Base-by-base conservation (phyloP, 2,113 vertebrate species). In the Saguinus imperator region DNA sequence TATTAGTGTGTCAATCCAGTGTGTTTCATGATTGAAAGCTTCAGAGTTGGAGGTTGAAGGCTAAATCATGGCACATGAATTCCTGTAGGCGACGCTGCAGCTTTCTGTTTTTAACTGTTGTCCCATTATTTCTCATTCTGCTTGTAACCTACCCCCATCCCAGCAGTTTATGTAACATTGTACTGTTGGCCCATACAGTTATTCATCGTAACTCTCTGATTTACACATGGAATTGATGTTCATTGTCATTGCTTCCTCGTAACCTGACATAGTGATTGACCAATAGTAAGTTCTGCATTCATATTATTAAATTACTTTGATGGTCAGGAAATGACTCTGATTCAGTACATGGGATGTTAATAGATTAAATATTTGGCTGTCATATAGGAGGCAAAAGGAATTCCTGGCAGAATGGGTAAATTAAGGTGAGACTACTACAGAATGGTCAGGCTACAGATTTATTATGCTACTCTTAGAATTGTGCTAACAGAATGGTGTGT, bases 91-190 rank as follows among this genome's bases (percentile, higher is more conserved):
- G 8, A 3, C 73, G 7, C 16, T 43, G 20, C 13, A 27, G 50
- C 45, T 12, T 73, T 84, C 5, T 61, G 1, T 64, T 66, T 66
- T 32, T 40, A 35, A 6, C 57, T 61, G 20, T 21, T 25, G 1
- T 6, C 6, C 1, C 20, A 16, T 10, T 32, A 1, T 73, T 82
- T 92, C 57, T 32, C 6, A 3, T 9, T 10, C 21, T 77, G 6
- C 10, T 25, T 81, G 23, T 70, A 23, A 73, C 7, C 16, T 1
- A 10, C 1, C 5, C 6, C 6, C 6, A 0, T 75, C 16, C 5
- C n/a, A 79, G 16, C 2, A 32, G 8, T 48, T 43, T 29, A 9
- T 13, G n/a, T n/a, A 48, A 84, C 23, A 23, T 61, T 4, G 13
- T 25, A 11, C 3, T 57, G 27, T 64, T 20, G 14, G 16, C 1